phyloP scores from a whole-genome alignment of 2,888 invertebrate species.

The Amphiduros pacificus region DNA sequence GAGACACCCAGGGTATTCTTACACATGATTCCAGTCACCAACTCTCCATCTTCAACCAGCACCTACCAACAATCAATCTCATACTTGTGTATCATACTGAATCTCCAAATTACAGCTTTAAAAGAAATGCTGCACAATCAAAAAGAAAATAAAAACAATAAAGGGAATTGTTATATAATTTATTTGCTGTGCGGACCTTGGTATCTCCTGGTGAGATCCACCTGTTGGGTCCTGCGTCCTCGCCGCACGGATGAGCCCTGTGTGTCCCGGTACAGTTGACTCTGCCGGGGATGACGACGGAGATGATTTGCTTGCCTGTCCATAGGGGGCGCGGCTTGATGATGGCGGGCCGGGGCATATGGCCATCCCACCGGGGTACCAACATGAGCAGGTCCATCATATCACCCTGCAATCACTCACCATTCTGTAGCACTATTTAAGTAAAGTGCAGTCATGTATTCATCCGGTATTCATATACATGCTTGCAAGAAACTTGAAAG shows the following conservation, averaged over 20 bases:
- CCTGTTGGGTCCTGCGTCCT: constrained; percentile 96
- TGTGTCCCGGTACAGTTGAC: constrained; percentile 98
- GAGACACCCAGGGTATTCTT: constrained; percentile 97
- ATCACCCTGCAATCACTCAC: constrained; percentile 78
- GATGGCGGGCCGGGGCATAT: constrained; percentile 97
- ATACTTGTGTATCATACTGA: no score
- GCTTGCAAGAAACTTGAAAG: no score
- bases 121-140: neutral
- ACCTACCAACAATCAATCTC: constrained; percentile 68
- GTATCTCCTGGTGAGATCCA: constrained; percentile 99
- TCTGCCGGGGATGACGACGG: constrained; percentile 93
- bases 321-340: constrained; percentile 93
- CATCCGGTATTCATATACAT: no score
- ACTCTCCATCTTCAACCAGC: constrained; percentile 95
- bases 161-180: no score
- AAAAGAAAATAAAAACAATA: neutral
- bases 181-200: constrained; percentile 72
- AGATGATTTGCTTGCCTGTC: constrained; percentile 97
- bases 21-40: constrained; percentile 97
- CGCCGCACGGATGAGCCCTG: constrained; percentile 98
- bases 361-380: constrained; percentile 98
- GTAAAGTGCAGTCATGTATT: no score
- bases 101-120: neutral
- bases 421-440: no score
- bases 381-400: constrained; percentile 99